Evolutionary conservation across 1,140 invertebrate genomes (phyloP), one percentile per base, ranked within the genome.

Genomic region (Oryctes rhinoceros): DNA sequence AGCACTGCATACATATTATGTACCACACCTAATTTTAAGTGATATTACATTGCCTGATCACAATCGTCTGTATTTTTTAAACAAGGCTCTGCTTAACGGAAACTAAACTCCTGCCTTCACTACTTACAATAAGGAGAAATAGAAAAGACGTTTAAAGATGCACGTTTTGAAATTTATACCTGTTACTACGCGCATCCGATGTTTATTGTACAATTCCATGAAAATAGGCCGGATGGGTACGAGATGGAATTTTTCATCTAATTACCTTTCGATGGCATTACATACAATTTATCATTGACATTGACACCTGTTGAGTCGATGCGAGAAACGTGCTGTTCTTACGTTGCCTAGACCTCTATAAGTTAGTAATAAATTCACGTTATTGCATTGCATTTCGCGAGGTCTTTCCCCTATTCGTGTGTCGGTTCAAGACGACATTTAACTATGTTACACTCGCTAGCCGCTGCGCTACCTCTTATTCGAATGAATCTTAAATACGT

Each of bases 251-350:
- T 71, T 71, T 71, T 1, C 65, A 24, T 35, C 10, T 71, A 71
- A 71, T 71, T 71, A 71, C 20, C 65, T 71, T 9, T 13, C 9
- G 65, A 71, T 71, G 24, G 35, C 24, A 37, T 71, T 71, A 71
- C 11, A 13, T 24, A 71, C 35, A 71, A 71, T 71, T 71, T 71
- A 71, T 35, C 65, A 71, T 71, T 71, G 65, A 71, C 65, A 71
- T 71, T 71, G 65, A 71, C 65, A 71, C 65, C 20, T 71, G 65
- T 71, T 71, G 65, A 18, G 15, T 24, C 13, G 30, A 20, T 20
- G 35, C 13, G 65, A 24, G 65, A 71, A 71, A 71, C 24, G 20
- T 71, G 35, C 65, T 24, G 20, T 59, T 30, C 65, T 71, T 71
- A 24, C 65, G 30, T 18, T 71, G 15, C 15, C n/a, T 59, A 6